A percentile compares a stretch with the other conserved stretches of the same genome.
Conservation (phyloP, 2,797 vertebrate species). For the Tamandua tetradactyla region DNA sequence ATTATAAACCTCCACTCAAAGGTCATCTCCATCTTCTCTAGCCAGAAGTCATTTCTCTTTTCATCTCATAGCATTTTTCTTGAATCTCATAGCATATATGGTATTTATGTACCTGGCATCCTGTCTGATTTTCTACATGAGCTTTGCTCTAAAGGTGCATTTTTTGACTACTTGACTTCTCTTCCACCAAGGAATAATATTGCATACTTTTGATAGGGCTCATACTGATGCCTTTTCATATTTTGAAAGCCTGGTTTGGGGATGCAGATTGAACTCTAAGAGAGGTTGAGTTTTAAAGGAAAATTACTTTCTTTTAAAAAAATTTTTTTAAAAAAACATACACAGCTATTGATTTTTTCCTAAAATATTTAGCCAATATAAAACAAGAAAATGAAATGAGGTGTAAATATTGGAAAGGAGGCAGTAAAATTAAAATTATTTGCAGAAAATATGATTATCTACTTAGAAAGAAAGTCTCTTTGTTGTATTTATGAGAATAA, state of each 20-base stretch:
- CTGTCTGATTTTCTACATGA: not conserved
- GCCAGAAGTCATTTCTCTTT: not conserved
- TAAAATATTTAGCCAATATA: constrained; percentile 23
- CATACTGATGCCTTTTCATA: not conserved
- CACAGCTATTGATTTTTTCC: not conserved
- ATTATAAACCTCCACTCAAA: constrained; percentile 3
- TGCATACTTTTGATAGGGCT: not conserved
- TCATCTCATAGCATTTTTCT: constrained; percentile 20
- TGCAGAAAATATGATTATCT: constrained; percentile 30
- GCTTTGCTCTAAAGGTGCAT: not conserved
- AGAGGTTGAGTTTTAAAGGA: not conserved
- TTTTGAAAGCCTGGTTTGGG: not conserved
- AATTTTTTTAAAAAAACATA: not conserved
- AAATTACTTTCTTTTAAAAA: not conserved
- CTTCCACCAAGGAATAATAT: not conserved
- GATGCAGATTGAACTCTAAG: not conserved
- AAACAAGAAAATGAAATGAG: not conserved
- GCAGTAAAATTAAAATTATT: constrained; percentile 36
- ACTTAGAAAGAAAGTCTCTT: constrained; percentile 36
- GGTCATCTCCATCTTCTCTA: not conserved
- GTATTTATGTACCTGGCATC: not conserved
- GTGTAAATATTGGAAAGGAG: not conserved
- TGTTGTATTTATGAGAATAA: constrained; percentile 42
- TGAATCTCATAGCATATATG: not conserved
- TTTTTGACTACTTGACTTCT: not conserved